Conservation (phyloP, 2,797 vertebrate species). For the Sebastes elongatus region DNA sequence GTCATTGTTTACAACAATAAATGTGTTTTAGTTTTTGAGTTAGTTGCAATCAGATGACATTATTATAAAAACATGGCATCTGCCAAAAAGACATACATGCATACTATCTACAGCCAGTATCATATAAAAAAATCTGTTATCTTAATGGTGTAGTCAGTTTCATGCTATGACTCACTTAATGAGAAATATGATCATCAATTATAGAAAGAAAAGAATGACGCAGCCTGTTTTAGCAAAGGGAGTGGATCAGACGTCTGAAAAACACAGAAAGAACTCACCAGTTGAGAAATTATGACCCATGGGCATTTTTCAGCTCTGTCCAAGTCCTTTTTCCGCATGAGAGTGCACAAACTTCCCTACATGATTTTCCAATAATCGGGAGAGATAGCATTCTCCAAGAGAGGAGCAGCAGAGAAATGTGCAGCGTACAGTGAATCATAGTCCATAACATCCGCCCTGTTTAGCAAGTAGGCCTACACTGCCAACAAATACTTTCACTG, state of each 20-base stretch:
- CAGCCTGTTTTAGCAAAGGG: conserved; percentile 5
- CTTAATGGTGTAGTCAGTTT: neutral
- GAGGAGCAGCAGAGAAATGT: conserved; percentile 47
- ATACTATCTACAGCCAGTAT: neutral
- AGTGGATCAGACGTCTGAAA: neutral
- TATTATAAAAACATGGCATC: neutral
- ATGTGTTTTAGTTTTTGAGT: neutral
- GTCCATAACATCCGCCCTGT: conserved; percentile 74
- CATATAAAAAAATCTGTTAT: neutral
- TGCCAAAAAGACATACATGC: neutral
- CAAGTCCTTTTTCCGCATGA: conserved; percentile 14
- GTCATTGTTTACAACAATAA: neutral
- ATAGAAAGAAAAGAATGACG: neutral
- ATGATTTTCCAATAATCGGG: conserved; percentile 28
- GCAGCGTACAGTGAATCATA: conserved; percentile 40
- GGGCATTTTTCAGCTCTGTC: conserved; percentile 43
- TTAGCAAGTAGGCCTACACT: conserved; percentile 39
- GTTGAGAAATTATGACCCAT: conserved; percentile 26
- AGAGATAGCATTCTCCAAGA: conserved; percentile 40
- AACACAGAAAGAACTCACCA: conserved; percentile 61
- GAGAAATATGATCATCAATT: neutral
- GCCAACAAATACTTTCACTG: conserved; percentile 78
- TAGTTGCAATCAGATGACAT: neutral
- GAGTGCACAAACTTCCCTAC: conserved; percentile 26
- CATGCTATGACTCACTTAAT: neutral